Percentiles rank a stretch among this genome's conserved stretches.
Conservation (phyloP, 2,888 invertebrate species). For the Chromoteleia sp. region DNA sequence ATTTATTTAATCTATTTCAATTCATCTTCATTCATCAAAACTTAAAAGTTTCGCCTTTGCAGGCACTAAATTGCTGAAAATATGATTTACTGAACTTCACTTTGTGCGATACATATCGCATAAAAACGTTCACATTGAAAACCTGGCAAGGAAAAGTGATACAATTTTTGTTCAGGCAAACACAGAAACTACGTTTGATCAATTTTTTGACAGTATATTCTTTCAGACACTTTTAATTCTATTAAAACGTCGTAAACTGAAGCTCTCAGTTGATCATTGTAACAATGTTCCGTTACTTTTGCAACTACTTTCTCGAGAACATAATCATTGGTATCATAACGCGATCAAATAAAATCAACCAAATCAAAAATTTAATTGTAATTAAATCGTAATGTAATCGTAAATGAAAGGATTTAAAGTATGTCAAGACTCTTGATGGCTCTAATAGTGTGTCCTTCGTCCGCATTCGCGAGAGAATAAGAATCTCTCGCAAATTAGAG, state of each 20-base stretch:
- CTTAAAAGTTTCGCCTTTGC: too few relatives aligned
- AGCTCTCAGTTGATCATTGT: neutral
- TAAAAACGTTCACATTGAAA: too few relatives aligned
- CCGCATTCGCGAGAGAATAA: neutral
- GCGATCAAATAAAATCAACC: slow-evolving; percentile 14
- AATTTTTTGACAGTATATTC: neutral
- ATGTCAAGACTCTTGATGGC: slow-evolving; percentile 12
- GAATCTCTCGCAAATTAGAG: slow-evolving; percentile 12
- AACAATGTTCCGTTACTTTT: neutral
- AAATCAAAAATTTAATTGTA: slow-evolving; percentile 4
- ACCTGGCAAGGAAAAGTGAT: too few relatives aligned
- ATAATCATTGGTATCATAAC: neutral
- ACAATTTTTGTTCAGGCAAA: too few relatives aligned
- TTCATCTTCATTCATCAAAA: too few relatives aligned
- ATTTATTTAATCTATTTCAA: too few relatives aligned
- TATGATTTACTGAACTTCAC: too few relatives aligned
- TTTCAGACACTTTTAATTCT: neutral
- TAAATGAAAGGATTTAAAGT: slow-evolving; percentile 14
- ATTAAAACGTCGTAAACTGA: slow-evolving; percentile 2
- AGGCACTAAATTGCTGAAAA: too few relatives aligned
- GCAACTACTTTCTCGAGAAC: neutral
- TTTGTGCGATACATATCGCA: too few relatives aligned
- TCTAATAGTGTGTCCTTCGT: slow-evolving; percentile 10
- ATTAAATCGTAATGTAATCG: too few relatives aligned
- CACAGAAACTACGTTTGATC: too few relatives aligned